Percentiles rank a stretch among this genome's conserved stretches.
phyloP scores from a whole-genome alignment of 2,113 vertebrate genomes.

The Sclerurus mexicanus region DNA sequence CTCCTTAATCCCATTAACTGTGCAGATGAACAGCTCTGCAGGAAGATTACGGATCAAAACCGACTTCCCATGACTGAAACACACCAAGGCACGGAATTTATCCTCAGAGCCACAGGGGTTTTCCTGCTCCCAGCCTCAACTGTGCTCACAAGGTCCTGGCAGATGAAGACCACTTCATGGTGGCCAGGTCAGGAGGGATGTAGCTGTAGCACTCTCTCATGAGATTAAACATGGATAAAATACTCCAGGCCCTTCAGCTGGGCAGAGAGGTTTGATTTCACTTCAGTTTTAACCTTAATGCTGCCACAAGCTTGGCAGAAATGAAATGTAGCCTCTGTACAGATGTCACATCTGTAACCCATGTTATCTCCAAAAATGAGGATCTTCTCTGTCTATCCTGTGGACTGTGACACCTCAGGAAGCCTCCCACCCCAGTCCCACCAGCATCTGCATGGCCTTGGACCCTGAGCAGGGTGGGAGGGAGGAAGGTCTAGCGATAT shows the following conservation, averaged over 20 bases:
- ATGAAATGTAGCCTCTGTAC: not conserved
- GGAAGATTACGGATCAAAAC: not conserved
- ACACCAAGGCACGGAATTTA: not conserved
- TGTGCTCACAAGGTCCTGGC: not conserved
- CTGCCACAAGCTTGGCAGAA: not conserved
- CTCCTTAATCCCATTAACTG: not conserved
- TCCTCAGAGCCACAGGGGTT: not conserved
- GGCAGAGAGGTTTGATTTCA: not conserved
- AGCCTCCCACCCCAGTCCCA: not conserved
- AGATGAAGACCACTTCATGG: not conserved
- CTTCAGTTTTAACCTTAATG: not conserved
- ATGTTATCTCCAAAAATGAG: not conserved
- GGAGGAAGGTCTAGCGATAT: not conserved
- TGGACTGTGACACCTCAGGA: rapidly evolving
- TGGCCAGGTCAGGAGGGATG: not conserved
- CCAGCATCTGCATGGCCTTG: not conserved
- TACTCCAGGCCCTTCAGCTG: not conserved
- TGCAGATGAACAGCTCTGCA: not conserved
- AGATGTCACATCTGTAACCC: not conserved
- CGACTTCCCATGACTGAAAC: not conserved
- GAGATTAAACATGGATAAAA: not conserved
- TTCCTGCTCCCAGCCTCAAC: not conserved
- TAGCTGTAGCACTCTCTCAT: rapidly evolving
- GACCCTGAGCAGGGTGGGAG: not conserved
- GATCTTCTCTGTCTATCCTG: not conserved